These are phyloP conservation scores for Rhodinocichla rosea DNA, from an alignment of 2,113 vertebrate genomes.

Conservation along the genomic window DNA sequence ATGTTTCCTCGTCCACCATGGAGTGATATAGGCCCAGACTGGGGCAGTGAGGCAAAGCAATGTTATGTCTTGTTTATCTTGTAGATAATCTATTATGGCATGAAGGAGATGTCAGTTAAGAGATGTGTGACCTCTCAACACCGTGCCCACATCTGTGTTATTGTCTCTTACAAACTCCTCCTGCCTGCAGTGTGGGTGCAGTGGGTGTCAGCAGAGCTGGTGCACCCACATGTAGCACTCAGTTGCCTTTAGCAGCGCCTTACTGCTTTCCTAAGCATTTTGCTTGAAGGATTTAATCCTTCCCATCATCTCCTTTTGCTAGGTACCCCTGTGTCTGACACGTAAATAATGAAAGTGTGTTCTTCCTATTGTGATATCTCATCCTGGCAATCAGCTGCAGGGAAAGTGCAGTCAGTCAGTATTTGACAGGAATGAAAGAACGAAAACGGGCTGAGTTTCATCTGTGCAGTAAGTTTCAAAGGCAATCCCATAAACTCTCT, in stretches of 20 bases:
- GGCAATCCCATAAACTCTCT: neutral
- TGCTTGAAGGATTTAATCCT: neutral
- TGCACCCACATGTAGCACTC: neutral
- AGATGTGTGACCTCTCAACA: neutral
- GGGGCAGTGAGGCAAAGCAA: neutral
- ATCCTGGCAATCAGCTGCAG: neutral
- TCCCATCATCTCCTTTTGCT: neutral
- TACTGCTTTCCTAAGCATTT: neutral
- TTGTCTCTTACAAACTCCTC: neutral
- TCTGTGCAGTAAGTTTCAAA: neutral
- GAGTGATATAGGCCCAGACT: neutral
- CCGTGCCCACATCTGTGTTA: rapidly evolving
- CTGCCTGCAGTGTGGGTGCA: neutral
- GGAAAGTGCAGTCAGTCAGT: neutral
- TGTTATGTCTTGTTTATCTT: neutral
- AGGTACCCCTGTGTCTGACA: neutral
- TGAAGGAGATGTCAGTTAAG: neutral
- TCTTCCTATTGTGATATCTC: neutral
- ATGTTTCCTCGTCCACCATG: neutral
- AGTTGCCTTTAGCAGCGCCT: neutral
- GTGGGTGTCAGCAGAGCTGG: neutral
- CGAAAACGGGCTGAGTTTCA: neutral
- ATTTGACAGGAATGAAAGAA: neutral
- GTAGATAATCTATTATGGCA: neutral
- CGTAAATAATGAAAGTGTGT: neutral